Conservation (phyloP, 2,797 vertebrate species). For the Myotis daubentonii region DNA sequence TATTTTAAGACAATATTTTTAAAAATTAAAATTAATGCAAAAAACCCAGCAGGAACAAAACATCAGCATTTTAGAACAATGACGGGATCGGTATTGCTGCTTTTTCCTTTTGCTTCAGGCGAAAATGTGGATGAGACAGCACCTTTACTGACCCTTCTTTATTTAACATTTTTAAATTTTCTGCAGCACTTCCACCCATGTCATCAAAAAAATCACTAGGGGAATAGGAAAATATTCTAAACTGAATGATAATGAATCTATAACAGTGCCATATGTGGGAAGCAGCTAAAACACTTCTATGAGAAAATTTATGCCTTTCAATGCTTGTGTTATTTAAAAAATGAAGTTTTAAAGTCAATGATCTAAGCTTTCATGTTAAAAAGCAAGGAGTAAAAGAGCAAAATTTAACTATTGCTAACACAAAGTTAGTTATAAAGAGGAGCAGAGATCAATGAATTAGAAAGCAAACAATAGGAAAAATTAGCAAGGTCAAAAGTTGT, state of each 20-base stretch:
- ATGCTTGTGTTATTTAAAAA: neutral
- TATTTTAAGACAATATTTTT: neutral
- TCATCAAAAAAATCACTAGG: neutral
- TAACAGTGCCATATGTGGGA: neutral
- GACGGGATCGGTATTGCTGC: neutral
- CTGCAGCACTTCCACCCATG: neutral
- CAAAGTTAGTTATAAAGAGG: neutral
- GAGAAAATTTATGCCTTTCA: neutral
- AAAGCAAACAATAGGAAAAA: neutral
- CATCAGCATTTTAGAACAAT: neutral
- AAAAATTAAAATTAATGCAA: neutral
- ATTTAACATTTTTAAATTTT: neutral
- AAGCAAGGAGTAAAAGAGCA: neutral
- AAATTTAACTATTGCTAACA: neutral
- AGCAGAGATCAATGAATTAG: neutral
- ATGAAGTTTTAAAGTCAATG: neutral
- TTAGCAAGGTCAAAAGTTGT: neutral
- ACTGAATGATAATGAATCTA: neutral
- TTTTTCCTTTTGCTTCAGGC: neutral
- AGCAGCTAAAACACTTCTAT: neutral
- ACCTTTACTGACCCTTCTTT: neutral
- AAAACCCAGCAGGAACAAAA: neutral
- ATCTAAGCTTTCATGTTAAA: neutral
- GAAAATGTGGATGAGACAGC: neutral
- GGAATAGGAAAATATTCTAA: neutral